A percentile compares a stretch with the other conserved stretches of the same genome.
phyloP scores from a whole-genome alignment of 2,888 invertebrate genomes.

The Sminthurinus aureus region DNA sequence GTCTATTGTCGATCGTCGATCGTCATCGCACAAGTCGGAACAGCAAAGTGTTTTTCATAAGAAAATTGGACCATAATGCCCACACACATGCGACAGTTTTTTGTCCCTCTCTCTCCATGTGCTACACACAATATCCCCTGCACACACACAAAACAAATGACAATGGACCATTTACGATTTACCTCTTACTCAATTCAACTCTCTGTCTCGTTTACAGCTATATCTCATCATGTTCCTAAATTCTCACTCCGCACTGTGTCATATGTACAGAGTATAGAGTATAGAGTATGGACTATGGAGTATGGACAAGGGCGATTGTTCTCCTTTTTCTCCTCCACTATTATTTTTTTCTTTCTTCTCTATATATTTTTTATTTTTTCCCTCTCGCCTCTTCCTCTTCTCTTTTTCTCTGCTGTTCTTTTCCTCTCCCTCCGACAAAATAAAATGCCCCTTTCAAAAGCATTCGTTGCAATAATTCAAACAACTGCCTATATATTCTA shows the following conservation, averaged over 20 bases:
- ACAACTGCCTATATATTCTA: conserved; percentile 43
- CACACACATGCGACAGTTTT: conserved; percentile 48
- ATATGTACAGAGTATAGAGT: not conserved
- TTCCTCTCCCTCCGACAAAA: conserved; percentile 31
- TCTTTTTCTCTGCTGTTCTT: not conserved
- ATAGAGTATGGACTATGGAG: not conserved
- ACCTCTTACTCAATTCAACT: not conserved
- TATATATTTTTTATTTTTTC: not conserved
- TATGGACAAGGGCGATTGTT: conserved; percentile 52
- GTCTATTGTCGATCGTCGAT: no score
- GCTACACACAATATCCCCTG: conserved; percentile 12
- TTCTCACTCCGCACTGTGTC: no score
- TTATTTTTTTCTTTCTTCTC: conserved; percentile 19
- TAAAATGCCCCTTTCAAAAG: conserved; percentile 58
- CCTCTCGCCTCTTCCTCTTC: no score
- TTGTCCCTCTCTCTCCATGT: conserved; percentile 37
- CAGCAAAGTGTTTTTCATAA: conserved; percentile 56
- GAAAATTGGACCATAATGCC: conserved; percentile 57
- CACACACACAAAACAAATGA: conserved; percentile 38
- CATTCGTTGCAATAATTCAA: conserved; percentile 60
- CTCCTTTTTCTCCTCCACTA: conserved; percentile 50
- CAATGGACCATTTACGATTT: not conserved
- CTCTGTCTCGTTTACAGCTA: not conserved
- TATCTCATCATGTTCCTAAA: no score
- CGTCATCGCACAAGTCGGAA: not conserved